Base-by-base conservation (phyloP, 2,113 vertebrate genomes). In the Sapayoa aenigma region DNA sequence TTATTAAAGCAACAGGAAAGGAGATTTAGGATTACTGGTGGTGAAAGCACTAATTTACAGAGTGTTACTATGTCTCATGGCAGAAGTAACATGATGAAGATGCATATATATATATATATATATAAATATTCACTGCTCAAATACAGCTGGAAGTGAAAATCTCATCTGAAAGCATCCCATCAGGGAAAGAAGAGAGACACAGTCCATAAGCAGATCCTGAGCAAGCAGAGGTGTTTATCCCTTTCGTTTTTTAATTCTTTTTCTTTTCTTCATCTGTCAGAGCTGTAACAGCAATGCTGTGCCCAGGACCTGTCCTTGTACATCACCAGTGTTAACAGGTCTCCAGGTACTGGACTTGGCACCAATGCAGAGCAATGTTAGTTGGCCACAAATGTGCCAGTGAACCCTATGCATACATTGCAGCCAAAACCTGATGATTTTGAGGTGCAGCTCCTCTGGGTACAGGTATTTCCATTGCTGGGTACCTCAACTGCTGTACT, bases 211-310 rank as follows among this genome's bases (percentile, higher is more conserved):
- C 56, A 87, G 23, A 39, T 20, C 47, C 39, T 53, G 39, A 46
- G 28, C 42, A 53, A 62, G 39, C 59, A 80, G 35, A 37, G 31
- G 11, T 50, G 31, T 37, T 73, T 33, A 35, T 20, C 28, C 9
- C 9, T 35, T 18, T 73, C 35, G n/a, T 73, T 27, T 31, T 37
- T 4, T 1, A 14, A 37, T 73, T 42, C 24, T 37, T 49, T 49
- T 27, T 73, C 25, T 72, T 47, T 74, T 18, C n/a, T 46, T 39
- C 28, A 3, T 24, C 66, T 50, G 16, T n/a, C 58, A 59, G 44
- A 31, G 4, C 6, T 5, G 1, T 16, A 14, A 6, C 2, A 11
- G 52, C 49, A 6, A 5, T 12, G 20, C 16, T 1, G 17, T 28
- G 58, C 44, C 44, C 44, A 9, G 28, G 35, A 42, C 35, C 74